A percentile compares a stretch with the other conserved stretches of the same genome.
phyloP scores from a whole-genome alignment of 2,797 vertebrate genomes.

The Florisuga fusca region DNA sequence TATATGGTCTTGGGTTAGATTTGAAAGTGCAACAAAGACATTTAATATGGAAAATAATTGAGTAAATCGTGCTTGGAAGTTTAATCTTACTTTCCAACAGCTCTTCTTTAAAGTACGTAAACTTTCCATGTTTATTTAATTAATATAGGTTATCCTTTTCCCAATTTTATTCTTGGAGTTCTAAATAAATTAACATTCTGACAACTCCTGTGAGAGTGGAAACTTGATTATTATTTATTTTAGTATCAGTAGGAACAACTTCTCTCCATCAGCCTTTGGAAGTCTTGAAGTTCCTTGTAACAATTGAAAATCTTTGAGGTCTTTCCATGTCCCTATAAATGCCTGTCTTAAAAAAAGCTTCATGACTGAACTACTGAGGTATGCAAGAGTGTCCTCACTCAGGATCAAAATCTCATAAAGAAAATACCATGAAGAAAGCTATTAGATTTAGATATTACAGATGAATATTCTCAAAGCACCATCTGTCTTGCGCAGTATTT shows the following conservation, averaged over 20 bases:
- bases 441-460: not conserved
- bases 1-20: not conserved
- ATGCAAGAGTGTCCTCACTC: not conserved
- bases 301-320: not conserved
- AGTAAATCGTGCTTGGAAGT: not conserved
- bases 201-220: not conserved
- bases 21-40: not conserved
- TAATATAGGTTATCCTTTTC: not conserved
- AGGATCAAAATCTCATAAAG: not conserved
- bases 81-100: not conserved
- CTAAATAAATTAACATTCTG: constrained; percentile 12
- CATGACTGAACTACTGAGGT: not conserved
- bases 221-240: not conserved
- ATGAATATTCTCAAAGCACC: not conserved
- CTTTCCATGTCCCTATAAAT: not conserved
- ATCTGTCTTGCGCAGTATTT: not conserved
- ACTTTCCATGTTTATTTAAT: not conserved
- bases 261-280: not conserved
- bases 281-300: not conserved
- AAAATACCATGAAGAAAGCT: not conserved
- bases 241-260: not conserved
- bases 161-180: not conserved
- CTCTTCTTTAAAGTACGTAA: not conserved
- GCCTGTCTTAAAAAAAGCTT: not conserved
- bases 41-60: not conserved